Base-by-base conservation (phyloP, 1,140 invertebrate species). In the Subanguina moxae region DNA sequence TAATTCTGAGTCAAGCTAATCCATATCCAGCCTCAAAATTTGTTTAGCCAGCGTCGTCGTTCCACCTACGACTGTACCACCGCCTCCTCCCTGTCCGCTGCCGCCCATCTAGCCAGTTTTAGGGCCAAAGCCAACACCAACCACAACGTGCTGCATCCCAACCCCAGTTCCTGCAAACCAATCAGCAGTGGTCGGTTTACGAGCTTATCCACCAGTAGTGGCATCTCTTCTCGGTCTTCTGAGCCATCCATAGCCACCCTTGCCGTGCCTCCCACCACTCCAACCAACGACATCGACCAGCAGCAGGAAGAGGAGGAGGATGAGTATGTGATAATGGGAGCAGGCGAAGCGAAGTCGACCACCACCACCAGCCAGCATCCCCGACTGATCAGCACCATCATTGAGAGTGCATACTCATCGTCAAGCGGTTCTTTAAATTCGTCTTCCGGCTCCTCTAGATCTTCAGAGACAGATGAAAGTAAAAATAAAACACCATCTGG, bases 11-110 rank as follows among this genome's bases (percentile, higher is more conserved):
- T n/a, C n/a, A n/a, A n/a, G n/a, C n/a, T n/a, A 38, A 38, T 5
- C 11, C 32, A 38, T 11, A 38, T 3, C 32, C 32, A 38, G 11
- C 32, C 32, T 38, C 11, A 38, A 38, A 38, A 3, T 38, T 5
- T 11, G 3, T 38, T 38, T 11, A 19, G 23, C n/a, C 48, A 52
- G 17, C n/a, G 48, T 19, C 48, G 48, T 15, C 48, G 48, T 15
- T 52, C 48, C 23, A 52, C 48, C 48, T 52, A 52, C 23, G 48
- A 52, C 15, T 52, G 48, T 15, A 52, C 48, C n/a, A 52, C 48
- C 8, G 48, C 48, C 1, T 19, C 48, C 23, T 52, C n/a, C 17
- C n/a, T 25, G 23, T 21, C 23, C 1, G 48, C n/a, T 15, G 23
- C 23, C 8, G 48, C 48, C 3, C n/a, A 52, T 52, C n/a, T 25